A percentile compares a stretch with the other conserved stretches of the same genome.
These are phyloP conservation scores for Lissocephala sabroskyi DNA, from an alignment of 2,888 invertebrate genomes.

Conservation along the genomic window DNA sequence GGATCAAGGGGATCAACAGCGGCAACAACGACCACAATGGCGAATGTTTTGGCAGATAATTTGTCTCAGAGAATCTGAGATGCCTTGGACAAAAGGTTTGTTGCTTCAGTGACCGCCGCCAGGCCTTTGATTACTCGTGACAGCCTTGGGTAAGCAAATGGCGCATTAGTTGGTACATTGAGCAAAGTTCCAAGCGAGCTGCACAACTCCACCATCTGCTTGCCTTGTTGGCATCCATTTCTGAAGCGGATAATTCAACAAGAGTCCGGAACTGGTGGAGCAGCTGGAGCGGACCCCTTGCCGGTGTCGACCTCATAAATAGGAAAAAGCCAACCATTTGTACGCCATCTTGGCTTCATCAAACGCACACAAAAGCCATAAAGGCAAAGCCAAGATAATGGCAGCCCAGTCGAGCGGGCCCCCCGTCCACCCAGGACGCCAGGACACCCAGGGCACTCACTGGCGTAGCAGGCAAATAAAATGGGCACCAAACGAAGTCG, in stretches of 20 bases:
- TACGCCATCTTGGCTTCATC: constrained; percentile 63
- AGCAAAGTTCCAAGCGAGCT: not conserved
- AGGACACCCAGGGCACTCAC: constrained; percentile 11
- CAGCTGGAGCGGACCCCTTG: constrained; percentile 8
- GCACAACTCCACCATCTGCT: too few species aligned
- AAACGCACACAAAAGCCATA: constrained; percentile 63
- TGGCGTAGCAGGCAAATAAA: constrained; percentile 47
- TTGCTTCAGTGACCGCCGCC: too few species aligned
- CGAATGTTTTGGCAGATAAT: too few species aligned
- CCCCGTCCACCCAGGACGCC: constrained; percentile 8
- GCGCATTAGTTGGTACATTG: constrained; percentile 1
- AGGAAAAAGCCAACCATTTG: constrained; percentile 36
- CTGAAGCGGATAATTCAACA: constrained; percentile 59
- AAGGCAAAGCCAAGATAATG: constrained; percentile 63
- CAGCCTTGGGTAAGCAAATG: not conserved
- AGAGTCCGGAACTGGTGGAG: constrained; percentile 20
- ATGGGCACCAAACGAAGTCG: constrained; percentile 59
- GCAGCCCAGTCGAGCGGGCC: constrained; percentile 16
- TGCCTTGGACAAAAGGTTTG: too few species aligned
- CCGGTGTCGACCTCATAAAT: not conserved
- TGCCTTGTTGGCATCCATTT: constrained; percentile 52
- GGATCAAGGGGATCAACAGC: too few species aligned
- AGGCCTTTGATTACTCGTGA: not conserved
- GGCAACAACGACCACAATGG: too few species aligned
- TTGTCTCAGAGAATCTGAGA: too few species aligned